These are phyloP conservation scores for Acanthurus tractus DNA, from an alignment of 2,797 vertebrate genomes.

Conservation along the genomic window DNA sequence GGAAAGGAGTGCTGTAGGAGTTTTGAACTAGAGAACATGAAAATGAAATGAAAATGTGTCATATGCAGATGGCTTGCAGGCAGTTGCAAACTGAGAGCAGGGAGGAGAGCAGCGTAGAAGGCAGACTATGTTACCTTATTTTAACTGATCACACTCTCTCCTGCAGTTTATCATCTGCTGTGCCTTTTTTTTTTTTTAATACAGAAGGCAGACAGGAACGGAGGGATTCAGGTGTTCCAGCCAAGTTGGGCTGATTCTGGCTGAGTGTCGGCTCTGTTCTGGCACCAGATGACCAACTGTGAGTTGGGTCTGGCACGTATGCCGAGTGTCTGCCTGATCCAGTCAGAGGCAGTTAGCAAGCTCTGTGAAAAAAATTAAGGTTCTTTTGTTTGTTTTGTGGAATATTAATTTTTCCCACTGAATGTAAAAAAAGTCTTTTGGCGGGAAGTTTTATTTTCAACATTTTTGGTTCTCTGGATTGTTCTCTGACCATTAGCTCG, in stretches of 20 bases:
- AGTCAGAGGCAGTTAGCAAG: slow-evolving; percentile 20
- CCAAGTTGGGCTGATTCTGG: slow-evolving; percentile 40
- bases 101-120: not conserved
- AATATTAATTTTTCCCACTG: too few relatives aligned
- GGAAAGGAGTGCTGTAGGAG: slow-evolving; percentile 18
- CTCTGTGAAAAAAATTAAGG: slow-evolving; percentile 7
- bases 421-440: too few relatives aligned
- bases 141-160: slow-evolving; percentile 20
- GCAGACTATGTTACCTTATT: slow-evolving; percentile 10
- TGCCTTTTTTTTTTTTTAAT: slow-evolving; percentile 14
- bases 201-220: slow-evolving; percentile 17
- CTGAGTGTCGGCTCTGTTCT: slow-evolving; percentile 43
- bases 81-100: slow-evolving; percentile 27
- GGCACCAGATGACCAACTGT: slow-evolving; percentile 45
- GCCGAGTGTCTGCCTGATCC: slow-evolving; percentile 29
- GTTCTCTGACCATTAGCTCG: too few relatives aligned
- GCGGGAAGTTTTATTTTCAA: too few relatives aligned
- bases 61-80: slow-evolving; percentile 39
- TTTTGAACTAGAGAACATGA: slow-evolving; percentile 30
- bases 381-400: too few relatives aligned
- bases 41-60: slow-evolving; percentile 44
- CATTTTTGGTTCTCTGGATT: too few relatives aligned
- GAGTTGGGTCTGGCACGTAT: slow-evolving; percentile 44
- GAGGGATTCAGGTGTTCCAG: slow-evolving; percentile 45
- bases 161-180: slow-evolving; percentile 16